Conservation (phyloP, 92 coral and sea anemone species). For the Zoanthus sociatus region DNA sequence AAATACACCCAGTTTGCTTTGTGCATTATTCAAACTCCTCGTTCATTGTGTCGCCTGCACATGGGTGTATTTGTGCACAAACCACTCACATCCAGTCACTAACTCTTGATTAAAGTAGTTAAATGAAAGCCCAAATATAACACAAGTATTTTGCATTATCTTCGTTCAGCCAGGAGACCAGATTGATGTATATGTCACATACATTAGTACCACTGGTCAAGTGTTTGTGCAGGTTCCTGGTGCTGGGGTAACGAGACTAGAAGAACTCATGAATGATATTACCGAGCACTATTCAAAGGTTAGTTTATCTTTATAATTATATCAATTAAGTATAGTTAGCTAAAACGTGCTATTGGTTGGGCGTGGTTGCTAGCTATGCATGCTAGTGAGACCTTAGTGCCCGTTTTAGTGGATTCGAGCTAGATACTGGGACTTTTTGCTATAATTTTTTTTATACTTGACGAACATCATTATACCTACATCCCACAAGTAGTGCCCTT, state of each 20-base stretch:
- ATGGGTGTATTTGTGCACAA: too few relatives aligned
- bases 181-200: constrained; percentile 69
- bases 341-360: not conserved
- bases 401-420: too few relatives aligned
- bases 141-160: not conserved
- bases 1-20: too few relatives aligned
- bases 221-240: constrained; percentile 87
- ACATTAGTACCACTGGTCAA: constrained; percentile 68
- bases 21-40: too few relatives aligned
- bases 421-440: too few relatives aligned
- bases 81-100: too few relatives aligned
- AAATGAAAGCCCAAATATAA: too few relatives aligned
- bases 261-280: constrained; percentile 84
- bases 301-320: not conserved
- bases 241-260: constrained; percentile 85
- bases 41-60: too few relatives aligned
- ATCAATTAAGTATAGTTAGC: not conserved
- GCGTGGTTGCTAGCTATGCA: not conserved
- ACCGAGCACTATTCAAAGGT: constrained; percentile 96
- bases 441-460: too few relatives aligned
- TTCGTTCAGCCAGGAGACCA: constrained; percentile 75
- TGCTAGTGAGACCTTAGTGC: not conserved
- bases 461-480: too few relatives aligned
- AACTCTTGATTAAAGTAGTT: too few relatives aligned
- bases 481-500: too few relatives aligned